Evolutionary conservation across 1,140 invertebrate species (phyloP).

Genomic region (Lordiphosa mommai): DNA sequence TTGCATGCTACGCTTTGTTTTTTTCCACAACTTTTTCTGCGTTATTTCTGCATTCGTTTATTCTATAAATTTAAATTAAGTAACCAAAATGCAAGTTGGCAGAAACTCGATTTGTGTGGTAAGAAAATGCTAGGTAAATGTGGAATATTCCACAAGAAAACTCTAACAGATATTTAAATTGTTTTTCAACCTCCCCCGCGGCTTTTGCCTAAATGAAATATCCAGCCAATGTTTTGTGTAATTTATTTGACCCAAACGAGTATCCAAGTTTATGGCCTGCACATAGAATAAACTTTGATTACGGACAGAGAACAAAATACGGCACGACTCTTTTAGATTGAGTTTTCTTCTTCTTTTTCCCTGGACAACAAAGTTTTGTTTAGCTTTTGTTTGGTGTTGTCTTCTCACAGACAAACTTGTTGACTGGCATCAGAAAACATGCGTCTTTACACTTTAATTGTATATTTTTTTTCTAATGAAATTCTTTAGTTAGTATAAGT

Average conservation of each 20-base stretch:
- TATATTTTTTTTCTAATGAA: conserved; percentile 24
- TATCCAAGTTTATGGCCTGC: conserved; percentile 48
- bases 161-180: too few species aligned
- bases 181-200: too few species aligned
- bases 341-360: neutral
- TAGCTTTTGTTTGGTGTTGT: conserved; percentile 16
- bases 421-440: conserved; percentile 17
- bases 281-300: conserved; percentile 45
- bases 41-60: conserved; percentile 7
- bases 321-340: too few species aligned
- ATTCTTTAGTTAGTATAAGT: conserved; percentile 15
- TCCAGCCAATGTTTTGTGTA: conserved; percentile 5
- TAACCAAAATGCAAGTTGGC: neutral
- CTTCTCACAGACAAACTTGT: conserved; percentile 4
- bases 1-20: conserved; percentile 28
- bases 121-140: too few species aligned
- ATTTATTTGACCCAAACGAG: conserved; percentile 14
- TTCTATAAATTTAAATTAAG: conserved; percentile 33
- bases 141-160: too few species aligned
- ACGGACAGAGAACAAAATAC: neutral
- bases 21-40: neutral
- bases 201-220: conserved; percentile 12
- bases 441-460: conserved; percentile 30
- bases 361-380: conserved; percentile 24
- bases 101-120: too few species aligned